phyloP scores from a whole-genome alignment of 2,888 invertebrate species.

The Barypeithes pellucidus region DNA sequence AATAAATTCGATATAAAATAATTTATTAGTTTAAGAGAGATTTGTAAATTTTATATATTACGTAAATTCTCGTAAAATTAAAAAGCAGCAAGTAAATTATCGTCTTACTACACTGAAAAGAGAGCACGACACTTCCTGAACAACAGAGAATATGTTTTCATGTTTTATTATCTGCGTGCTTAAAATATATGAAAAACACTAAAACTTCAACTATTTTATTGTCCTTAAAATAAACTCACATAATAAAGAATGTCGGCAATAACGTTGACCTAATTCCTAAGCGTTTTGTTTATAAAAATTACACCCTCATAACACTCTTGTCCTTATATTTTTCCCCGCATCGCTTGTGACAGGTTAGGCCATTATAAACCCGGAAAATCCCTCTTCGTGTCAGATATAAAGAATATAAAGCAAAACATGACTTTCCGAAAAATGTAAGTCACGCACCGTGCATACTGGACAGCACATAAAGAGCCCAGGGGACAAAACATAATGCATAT shows the following conservation, averaged over 20 bases:
- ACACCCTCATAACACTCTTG: constrained; percentile 3
- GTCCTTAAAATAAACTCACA: not conserved
- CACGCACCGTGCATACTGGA: constrained; percentile 23
- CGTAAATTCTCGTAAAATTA: too few species aligned
- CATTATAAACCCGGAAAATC: constrained; percentile 20
- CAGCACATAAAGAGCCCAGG: constrained; percentile 6
- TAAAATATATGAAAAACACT: not conserved
- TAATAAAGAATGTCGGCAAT: not conserved
- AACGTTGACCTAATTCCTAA: constrained; percentile 8
- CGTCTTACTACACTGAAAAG: too few species aligned
- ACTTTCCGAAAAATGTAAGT: constrained; percentile 21
- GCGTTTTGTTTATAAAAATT: constrained; percentile 18
- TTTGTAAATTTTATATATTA: too few species aligned
- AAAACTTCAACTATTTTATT: not conserved
- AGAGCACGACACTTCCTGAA: too few species aligned
- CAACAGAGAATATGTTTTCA: too few species aligned
- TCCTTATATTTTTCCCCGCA: constrained; percentile 12
- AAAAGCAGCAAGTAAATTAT: too few species aligned
- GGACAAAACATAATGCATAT: not conserved
- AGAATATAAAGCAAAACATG: constrained; percentile 23
- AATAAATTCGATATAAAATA: too few species aligned
- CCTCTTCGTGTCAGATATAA: constrained; percentile 19
- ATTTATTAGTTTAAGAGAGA: too few species aligned
- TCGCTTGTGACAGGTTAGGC: constrained; percentile 18
- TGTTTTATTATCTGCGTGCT: too few species aligned